Base-by-base conservation (phyloP, 2,888 invertebrate species). In the Calliphora vomitoria region DNA sequence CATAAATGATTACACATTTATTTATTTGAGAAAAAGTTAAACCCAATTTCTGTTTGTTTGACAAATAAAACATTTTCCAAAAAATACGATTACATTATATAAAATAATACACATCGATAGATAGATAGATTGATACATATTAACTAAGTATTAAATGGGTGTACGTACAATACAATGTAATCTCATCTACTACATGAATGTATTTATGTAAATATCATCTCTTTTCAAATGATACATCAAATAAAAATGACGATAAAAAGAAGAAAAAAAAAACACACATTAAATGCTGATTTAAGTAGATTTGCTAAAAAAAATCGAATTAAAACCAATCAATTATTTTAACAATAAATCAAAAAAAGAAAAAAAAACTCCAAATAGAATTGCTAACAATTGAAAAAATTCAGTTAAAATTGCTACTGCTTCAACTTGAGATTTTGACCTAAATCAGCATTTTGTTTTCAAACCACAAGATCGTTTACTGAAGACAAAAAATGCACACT, bases 401-500 rank as follows among this genome's bases (percentile, higher is more conserved):
- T 82, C 85, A 85, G 87, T 85, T 87, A 80, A 87, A 85, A 71
- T 64, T 87, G 85, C 85, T 79, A 81, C 87, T 85, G 82, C 82
- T 50, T 62, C 41, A n/a, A 8, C 4, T 50, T n/a, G 50, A n/a
- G 20, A 66, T 53, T 20, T 72, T 60, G 53, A 64, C 62, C 62
- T 82, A 85, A 87, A 87, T 82, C 85, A 85, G 87, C 87, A 87
- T 87, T 87, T 82, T 25, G 25, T 69, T 31, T 41, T 11, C 60
- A 82, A 47, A 38, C 20, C 79, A 80, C 71, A 55, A 47, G n/a
- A 53, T 64, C 35, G 3, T 62, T 25, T 11, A 35, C 47, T 38
- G 13, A 62, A 50, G 31, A 74, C 18, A 79, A 53, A 15, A 53
- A 44, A 13, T 44, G 44, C 6, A 55, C 44, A 76, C 62, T 31